Percentiles rank a stretch among this genome's conserved stretches.
phyloP scores from a whole-genome alignment of 2,113 vertebrate species.

The Piaya cayana region DNA sequence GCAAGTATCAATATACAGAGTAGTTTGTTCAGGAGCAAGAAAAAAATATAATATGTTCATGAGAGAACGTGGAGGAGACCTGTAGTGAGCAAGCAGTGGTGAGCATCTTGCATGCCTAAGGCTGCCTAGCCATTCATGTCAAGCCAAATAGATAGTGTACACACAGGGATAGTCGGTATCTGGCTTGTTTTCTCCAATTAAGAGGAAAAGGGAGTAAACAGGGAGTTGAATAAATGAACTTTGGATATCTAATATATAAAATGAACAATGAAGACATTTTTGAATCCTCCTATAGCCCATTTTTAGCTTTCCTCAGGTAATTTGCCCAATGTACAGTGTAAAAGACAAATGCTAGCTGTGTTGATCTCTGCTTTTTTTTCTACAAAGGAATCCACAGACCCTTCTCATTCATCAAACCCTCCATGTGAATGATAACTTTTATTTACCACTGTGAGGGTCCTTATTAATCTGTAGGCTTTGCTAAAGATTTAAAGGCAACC shows the following conservation, averaged over 20 bases:
- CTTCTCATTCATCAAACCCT: background rate
- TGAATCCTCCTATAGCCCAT: fast-evolving
- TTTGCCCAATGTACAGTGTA: background rate
- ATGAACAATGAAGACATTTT: background rate
- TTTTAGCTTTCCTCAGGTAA: background rate
- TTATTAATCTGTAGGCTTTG: background rate
- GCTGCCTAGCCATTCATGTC: background rate
- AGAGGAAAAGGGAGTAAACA: background rate
- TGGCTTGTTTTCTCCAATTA: background rate
- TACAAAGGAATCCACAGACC: fast-evolving
- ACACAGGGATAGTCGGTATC: background rate
- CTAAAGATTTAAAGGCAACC: background rate
- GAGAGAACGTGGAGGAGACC: background rate
- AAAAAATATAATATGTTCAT: background rate
- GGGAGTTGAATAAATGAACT: background rate
- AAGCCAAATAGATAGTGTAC: background rate
- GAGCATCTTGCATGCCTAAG: background rate
- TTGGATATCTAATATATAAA: background rate
- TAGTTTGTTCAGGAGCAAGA: background rate
- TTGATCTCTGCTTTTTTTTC: background rate
- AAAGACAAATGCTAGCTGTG: background rate
- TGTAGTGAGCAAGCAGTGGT: background rate
- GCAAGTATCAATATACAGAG: background rate
- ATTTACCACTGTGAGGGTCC: background rate
- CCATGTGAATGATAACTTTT: background rate